Percentiles rank a stretch among this genome's conserved stretches.
phyloP scores from a whole-genome alignment of 2,797 vertebrate species.

The Salmo trutta region DNA sequence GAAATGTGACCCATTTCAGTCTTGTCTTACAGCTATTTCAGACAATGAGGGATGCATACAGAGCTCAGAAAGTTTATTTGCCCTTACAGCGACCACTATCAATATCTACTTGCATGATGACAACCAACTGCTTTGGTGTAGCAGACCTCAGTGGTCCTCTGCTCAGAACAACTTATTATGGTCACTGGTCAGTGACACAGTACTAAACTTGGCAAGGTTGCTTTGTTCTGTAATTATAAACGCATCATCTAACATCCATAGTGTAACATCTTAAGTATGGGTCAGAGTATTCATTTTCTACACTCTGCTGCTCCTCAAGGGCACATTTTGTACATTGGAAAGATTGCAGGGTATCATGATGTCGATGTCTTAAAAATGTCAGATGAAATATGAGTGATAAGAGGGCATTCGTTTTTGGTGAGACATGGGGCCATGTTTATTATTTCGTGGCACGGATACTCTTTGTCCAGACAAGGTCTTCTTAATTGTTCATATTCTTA shows the following conservation, averaged over 20 bases:
- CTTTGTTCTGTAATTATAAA: background rate
- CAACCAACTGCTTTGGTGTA: background rate
- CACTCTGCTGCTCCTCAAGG: background rate
- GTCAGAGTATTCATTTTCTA: background rate
- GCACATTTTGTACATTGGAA: too few relatives aligned
- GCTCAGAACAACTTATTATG: background rate
- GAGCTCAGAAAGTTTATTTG: background rate
- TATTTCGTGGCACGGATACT: background rate
- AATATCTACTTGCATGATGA: background rate
- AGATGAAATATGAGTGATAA: conserved; percentile 15
- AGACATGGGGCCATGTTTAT: background rate
- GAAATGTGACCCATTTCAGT: background rate
- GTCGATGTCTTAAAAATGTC: background rate
- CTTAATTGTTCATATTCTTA: conserved; percentile 32
- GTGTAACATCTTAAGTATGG: background rate
- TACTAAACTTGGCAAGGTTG: background rate
- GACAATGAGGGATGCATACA: background rate
- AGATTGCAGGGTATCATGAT: too few relatives aligned
- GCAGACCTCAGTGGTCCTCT: background rate
- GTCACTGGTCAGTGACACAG: background rate
- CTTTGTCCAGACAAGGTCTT: conserved; percentile 3
- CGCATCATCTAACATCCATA: background rate
- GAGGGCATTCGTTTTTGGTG: background rate
- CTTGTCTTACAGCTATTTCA: background rate
- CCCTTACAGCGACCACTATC: background rate